Percentiles rank a stretch among this genome's conserved stretches.
phyloP scores from a whole-genome alignment of 2,113 vertebrate genomes.

The Corydoras sp. region DNA sequence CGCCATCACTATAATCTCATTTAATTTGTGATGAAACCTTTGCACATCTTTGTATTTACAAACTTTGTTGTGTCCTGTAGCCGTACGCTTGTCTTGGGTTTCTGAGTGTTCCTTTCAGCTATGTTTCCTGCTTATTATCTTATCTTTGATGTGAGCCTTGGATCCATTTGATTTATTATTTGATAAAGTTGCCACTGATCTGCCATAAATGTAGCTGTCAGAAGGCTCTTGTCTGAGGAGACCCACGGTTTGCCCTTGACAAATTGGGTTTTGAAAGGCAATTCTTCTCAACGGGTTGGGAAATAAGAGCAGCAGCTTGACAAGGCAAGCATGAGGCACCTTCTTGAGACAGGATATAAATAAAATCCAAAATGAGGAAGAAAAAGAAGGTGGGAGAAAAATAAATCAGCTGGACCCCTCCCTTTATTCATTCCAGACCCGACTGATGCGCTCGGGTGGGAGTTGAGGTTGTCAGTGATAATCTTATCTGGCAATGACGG shows the following conservation, averaged over 20 bases:
- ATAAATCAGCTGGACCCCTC: constrained; percentile 40
- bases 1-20: too few relatives aligned
- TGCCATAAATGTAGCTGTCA: constrained; percentile 49
- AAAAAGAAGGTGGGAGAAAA: constrained; percentile 35
- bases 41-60: too few relatives aligned
- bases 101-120: constrained; percentile 8
- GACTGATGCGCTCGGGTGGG: constrained; percentile 62
- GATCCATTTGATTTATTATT: constrained; percentile 46
- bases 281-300: constrained; percentile 52
- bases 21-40: too few relatives aligned
- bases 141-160: constrained; percentile 28
- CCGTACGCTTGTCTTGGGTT: neutral
- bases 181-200: constrained; percentile 70
- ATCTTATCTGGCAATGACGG: constrained; percentile 77
- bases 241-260: constrained; percentile 71
- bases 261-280: constrained; percentile 79
- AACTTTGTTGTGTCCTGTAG: neutral
- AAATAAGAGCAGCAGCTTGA: constrained; percentile 69
- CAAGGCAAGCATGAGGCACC: constrained; percentile 71
- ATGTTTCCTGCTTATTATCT: constrained; percentile 8
- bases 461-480: constrained; percentile 74
- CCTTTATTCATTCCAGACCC: constrained; percentile 58
- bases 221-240: constrained; percentile 56
- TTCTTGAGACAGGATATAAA: constrained; percentile 71
- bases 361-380: constrained; percentile 54